Evolutionary conservation across 2,113 vertebrate genomes (phyloP).

Genomic region (Channa maculata): DNA sequence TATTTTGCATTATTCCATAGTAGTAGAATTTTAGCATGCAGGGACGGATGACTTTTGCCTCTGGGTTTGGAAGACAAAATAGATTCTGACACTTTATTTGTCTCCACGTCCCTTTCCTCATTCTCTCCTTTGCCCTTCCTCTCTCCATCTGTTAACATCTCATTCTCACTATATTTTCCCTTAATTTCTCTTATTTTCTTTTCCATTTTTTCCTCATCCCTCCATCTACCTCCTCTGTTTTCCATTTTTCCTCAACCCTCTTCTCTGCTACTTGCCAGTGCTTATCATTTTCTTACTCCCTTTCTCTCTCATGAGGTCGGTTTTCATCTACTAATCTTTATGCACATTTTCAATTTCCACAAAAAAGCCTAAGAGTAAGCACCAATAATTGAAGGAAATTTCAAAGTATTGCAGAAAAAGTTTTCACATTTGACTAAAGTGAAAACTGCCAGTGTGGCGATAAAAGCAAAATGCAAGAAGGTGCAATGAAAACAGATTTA

Average conservation of each 20-base stretch:
- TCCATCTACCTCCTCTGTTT: not conserved
- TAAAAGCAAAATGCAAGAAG: not conserved
- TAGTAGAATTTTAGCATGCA: conserved; percentile 11
- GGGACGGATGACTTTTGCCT: conserved; percentile 7
- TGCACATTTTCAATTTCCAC: not conserved
- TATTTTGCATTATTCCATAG: not conserved
- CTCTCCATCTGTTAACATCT: conserved; percentile 6
- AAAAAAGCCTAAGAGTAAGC: not conserved
- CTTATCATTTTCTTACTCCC: not conserved
- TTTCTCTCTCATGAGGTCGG: not conserved
- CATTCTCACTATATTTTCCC: not conserved
- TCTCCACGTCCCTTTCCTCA: not conserved
- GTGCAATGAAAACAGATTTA: not conserved
- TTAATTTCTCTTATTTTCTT: too few species aligned
- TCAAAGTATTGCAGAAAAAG: not conserved
- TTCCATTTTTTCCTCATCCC: too few species aligned
- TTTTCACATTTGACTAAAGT: not conserved
- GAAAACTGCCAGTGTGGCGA: not conserved
- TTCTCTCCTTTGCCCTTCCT: not conserved
- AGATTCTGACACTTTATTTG: conserved; percentile 18
- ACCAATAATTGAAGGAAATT: not conserved
- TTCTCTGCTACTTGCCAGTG: not conserved
- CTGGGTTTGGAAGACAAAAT: conserved; percentile 24
- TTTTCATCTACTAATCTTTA: not conserved
- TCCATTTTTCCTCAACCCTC: not conserved